A percentile compares a stretch with the other conserved stretches of the same genome.
Conservation (phyloP, 2,888 invertebrate genomes). For the Colletes collaris region DNA sequence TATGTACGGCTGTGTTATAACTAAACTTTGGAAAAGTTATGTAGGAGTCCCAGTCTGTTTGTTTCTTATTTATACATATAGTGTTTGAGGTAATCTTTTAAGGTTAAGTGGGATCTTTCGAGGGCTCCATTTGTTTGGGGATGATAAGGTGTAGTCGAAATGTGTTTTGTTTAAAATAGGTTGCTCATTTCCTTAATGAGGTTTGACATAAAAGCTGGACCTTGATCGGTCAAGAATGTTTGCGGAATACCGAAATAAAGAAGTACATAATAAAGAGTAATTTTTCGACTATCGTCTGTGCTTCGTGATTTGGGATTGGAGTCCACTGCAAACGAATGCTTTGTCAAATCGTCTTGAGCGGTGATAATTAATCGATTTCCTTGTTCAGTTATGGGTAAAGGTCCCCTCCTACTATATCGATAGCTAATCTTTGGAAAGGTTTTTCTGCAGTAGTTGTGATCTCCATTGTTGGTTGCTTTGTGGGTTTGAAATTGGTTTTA, state of each 20-base stretch:
- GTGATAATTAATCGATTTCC: constrained; percentile 15
- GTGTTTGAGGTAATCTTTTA: constrained; percentile 17
- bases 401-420: constrained; percentile 14
- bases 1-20: constrained; percentile 21
- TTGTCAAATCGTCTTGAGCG: constrained; percentile 4
- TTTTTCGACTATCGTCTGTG: constrained; percentile 11
- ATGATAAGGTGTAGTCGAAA: constrained; percentile 3
- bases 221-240: not conserved
- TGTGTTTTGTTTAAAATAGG: not conserved
- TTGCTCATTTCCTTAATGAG: constrained; percentile 1
- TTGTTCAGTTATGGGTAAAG: constrained; percentile 15
- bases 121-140: constrained; percentile 6
- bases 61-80: not conserved
- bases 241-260: constrained; percentile 3
- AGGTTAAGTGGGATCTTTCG: constrained; percentile 14
- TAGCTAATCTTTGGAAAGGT: constrained; percentile 14
- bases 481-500: constrained; percentile 11
- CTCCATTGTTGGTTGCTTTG: not conserved
- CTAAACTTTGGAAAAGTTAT: constrained; percentile 20
- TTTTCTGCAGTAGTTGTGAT: constrained; percentile 7
- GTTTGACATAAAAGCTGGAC: constrained; percentile 11
- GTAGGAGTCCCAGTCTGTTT: constrained; percentile 15
- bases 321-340: not conserved
- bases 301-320: constrained; percentile 14
- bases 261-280: constrained; percentile 1